These are phyloP conservation scores for Drosophila melanocephala DNA, from an alignment of 2,888 invertebrate genomes.

Conservation along the genomic window DNA sequence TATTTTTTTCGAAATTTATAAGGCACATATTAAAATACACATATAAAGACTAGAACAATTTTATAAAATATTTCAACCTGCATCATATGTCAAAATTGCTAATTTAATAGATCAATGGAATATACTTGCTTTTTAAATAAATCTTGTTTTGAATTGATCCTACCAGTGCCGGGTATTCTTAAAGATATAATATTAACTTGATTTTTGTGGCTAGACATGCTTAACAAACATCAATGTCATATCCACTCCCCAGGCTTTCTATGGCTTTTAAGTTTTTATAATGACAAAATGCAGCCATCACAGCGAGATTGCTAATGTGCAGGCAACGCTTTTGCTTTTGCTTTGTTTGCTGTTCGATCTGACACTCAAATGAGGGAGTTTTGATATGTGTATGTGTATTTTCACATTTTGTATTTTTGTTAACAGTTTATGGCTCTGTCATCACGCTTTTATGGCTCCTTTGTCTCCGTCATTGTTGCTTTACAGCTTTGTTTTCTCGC, in stretches of 20 bases:
- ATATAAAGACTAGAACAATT: not conserved
- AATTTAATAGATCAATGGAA: not conserved
- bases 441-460: conserved; percentile 55
- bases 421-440: conserved; percentile 62
- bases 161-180: not conserved
- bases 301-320: conserved; percentile 40
- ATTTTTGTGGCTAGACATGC: conserved; percentile 5
- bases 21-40: not conserved
- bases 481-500: conserved; percentile 49
- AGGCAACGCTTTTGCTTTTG: not conserved
- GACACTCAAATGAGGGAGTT: conserved; percentile 1
- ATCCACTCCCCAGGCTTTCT: not conserved
- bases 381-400: not conserved
- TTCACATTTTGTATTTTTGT: conserved; percentile 39
- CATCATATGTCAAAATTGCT: not conserved
- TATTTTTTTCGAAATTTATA: too few relatives aligned
- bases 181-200: not conserved
- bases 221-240: not conserved
- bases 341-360: conserved; percentile 28
- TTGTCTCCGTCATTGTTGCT: conserved; percentile 59
- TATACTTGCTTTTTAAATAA: not conserved
- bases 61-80: not conserved
- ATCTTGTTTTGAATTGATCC: not conserved
- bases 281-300: conserved; percentile 25
- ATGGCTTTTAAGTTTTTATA: conserved; percentile 16